Evolutionary conservation across 2,888 invertebrate genomes (phyloP).

Genomic region (Ectropis crepuscularia): DNA sequence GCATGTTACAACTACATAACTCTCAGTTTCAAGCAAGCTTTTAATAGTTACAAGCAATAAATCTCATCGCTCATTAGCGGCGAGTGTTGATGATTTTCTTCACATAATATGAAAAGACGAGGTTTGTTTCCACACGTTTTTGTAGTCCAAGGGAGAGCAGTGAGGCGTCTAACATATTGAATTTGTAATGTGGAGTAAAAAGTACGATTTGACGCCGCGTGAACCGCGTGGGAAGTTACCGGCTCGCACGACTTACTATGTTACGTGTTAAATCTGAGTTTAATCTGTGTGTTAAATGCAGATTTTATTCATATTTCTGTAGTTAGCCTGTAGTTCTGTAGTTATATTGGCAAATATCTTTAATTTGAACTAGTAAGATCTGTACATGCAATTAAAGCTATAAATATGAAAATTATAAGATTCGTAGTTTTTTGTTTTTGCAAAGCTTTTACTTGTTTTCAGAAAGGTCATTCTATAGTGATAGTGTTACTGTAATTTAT

Average conservation of each 20-base stretch:
- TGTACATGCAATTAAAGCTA: too few relatives aligned
- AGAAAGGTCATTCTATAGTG: too few relatives aligned
- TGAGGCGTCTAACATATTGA: constrained; percentile 76
- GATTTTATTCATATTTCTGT: constrained; percentile 5
- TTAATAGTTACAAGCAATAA: constrained; percentile 32
- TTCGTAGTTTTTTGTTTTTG: too few relatives aligned
- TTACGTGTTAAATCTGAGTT: constrained; percentile 41
- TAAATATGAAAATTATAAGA: too few relatives aligned
- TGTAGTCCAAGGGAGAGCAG: constrained; percentile 65
- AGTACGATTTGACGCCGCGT: constrained; percentile 73
- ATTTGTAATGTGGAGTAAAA: constrained; percentile 70
- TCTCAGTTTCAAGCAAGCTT: background rate
- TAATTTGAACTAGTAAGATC: too few relatives aligned
- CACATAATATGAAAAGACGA: constrained; percentile 45
- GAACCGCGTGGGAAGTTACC: constrained; percentile 72
- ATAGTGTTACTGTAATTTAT: too few relatives aligned
- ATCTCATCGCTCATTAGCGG: constrained; percentile 35
- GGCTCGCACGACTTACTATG: constrained; percentile 60
- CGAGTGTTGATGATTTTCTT: constrained; percentile 42
- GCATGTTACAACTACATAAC: too few relatives aligned
- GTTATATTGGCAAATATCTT: too few relatives aligned
- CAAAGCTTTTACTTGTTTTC: too few relatives aligned
- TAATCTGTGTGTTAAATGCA: constrained; percentile 33
- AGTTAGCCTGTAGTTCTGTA: background rate
- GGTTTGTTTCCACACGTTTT: constrained; percentile 72